Percentiles rank a stretch among this genome's conserved stretches.
These are phyloP conservation scores for Orientallactaga bullata DNA, from an alignment of 2,113 vertebrate genomes.

Conservation along the genomic window DNA sequence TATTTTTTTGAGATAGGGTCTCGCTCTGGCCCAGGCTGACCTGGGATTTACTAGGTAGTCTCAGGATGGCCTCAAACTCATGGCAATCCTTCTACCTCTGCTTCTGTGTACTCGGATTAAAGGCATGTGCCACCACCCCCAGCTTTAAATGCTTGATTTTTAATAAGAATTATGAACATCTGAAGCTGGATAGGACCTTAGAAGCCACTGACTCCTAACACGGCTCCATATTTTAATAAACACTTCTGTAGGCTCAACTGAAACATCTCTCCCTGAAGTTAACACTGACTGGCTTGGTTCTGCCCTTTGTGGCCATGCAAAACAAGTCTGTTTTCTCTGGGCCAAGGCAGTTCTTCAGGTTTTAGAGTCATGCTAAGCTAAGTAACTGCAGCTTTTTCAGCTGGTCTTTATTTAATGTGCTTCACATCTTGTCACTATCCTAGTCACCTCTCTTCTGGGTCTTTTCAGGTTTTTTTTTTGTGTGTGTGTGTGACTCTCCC, in stretches of 20 bases:
- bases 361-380: conserved; percentile 30
- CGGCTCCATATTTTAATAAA: background rate
- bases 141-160: background rate
- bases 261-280: conserved; percentile 42
- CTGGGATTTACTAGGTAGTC: too few species aligned
- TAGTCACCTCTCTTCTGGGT: conserved; percentile 6
- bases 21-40: too few species aligned
- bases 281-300: background rate
- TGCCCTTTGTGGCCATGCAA: background rate
- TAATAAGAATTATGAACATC: background rate
- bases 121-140: too few species aligned
- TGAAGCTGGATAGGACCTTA: background rate
- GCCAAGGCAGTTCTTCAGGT: conserved; percentile 12
- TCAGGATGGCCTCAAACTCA: too few species aligned
- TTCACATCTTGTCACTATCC: conserved; percentile 49
- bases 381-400: conserved; percentile 45
- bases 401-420: conserved; percentile 44
- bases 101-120: too few species aligned
- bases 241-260: background rate
- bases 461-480: conserved; percentile 3
- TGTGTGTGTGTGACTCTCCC: background rate
- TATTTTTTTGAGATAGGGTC: too few species aligned
- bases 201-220: background rate
- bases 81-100: too few species aligned
- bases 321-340: conserved; percentile 28